These are phyloP conservation scores for Lonchura striata DNA, from an alignment of 2,113 vertebrate genomes.

Conservation along the genomic window DNA sequence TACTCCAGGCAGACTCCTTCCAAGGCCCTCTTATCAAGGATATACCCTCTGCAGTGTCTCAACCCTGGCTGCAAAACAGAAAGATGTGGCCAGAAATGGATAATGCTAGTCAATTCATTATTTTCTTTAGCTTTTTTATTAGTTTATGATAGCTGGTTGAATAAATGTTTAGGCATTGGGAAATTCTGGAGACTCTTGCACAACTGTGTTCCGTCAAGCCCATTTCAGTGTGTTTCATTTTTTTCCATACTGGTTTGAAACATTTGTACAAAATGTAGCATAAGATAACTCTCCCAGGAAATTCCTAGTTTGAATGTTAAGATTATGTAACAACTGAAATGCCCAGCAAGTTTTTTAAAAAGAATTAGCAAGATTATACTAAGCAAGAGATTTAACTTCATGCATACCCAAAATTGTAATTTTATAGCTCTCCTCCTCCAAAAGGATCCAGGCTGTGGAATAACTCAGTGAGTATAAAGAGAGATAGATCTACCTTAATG, in stretches of 20 bases:
- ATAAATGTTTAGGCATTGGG: neutral
- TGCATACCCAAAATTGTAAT: rapidly evolving
- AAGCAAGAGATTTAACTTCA: neutral
- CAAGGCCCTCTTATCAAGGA: neutral
- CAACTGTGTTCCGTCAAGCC: neutral
- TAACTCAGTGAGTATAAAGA: neutral
- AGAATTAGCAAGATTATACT: neutral
- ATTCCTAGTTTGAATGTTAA: neutral
- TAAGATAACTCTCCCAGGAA: neutral
- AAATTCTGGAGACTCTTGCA: neutral
- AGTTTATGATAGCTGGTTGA: conserved; percentile 16
- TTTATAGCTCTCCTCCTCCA: neutral
- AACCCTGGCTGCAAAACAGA: neutral
- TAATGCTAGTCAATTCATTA: neutral
- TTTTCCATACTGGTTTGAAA: neutral
- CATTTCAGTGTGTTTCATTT: neutral
- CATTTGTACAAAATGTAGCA: neutral
- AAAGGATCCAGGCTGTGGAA: neutral
- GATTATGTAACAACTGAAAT: neutral
- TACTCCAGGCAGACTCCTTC: neutral
- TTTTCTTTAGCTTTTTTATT: conserved; percentile 8
- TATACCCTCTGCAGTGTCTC: neutral
- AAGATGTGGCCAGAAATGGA: neutral
- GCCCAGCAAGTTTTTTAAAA: neutral
- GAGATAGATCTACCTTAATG: neutral